Evolutionary conservation across 2,797 vertebrate genomes (phyloP).

Genomic region (Balearica regulorum): DNA sequence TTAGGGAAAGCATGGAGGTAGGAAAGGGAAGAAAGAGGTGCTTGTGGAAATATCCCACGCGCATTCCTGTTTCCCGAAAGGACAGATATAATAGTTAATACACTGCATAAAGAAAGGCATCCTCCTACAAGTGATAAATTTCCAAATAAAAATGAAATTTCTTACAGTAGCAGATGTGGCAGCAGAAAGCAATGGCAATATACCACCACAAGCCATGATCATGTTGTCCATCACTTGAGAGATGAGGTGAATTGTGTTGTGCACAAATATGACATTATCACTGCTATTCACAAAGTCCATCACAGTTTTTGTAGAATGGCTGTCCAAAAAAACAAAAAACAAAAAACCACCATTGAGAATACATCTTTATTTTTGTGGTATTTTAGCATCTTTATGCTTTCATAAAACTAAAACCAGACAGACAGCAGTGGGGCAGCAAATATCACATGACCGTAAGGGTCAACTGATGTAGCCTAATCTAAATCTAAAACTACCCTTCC

Average conservation of each 20-base stretch:
- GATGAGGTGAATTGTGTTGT: slow-evolving; percentile 97
- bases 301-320: slow-evolving; percentile 96
- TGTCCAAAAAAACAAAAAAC: slow-evolving; percentile 59
- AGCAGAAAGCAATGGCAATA: slow-evolving; percentile 94
- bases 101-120: not conserved
- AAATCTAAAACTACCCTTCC: not conserved
- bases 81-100: not conserved
- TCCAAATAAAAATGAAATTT: not conserved
- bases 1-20: not conserved
- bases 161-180: slow-evolving; percentile 90
- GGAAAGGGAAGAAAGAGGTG: not conserved
- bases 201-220: slow-evolving; percentile 97
- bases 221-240: slow-evolving; percentile 99
- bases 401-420: not conserved
- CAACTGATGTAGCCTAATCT: not conserved
- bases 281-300: slow-evolving; percentile 99
- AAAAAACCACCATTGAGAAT: not conserved
- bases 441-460: not conserved
- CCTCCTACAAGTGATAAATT: not conserved
- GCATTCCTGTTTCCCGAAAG: not conserved
- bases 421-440: not conserved
- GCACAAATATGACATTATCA: slow-evolving; percentile 96
- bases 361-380: not conserved
- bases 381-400: not conserved
- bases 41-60: not conserved